Percentiles rank a stretch among this genome's conserved stretches.
phyloP scores from a whole-genome alignment of 1,140 invertebrate species.

The Rhyacophila brunnea region DNA sequence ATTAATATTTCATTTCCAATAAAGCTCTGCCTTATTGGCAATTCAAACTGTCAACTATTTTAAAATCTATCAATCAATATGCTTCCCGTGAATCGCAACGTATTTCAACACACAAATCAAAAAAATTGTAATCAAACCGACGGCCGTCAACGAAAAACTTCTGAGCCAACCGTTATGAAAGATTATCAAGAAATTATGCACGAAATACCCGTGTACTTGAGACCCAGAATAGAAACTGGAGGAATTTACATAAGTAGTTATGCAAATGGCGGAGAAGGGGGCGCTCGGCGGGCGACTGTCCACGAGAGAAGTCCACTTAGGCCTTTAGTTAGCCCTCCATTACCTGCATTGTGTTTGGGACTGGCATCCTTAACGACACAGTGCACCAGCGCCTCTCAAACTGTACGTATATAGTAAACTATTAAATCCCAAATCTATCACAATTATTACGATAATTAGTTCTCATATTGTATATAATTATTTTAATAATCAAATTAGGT shows the following conservation, averaged over 20 bases:
- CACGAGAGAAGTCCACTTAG: conserved; percentile 16
- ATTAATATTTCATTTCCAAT: too few relatives aligned
- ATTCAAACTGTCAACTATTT: too few relatives aligned
- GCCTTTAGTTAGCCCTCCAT: conserved; percentile 18
- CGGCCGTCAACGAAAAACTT: background rate
- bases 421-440: too few relatives aligned
- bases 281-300: conserved; percentile 3
- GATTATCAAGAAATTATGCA: conserved; percentile 1
- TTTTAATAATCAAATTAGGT: too few relatives aligned
- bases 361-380: background rate
- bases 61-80: too few relatives aligned
- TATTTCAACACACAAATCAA: too few relatives aligned
- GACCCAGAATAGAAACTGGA: background rate
- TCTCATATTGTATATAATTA: too few relatives aligned
- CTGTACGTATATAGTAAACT: too few relatives aligned
- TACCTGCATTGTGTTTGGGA: conserved; percentile 17
- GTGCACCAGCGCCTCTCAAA: background rate
- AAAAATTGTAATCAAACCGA: too few relatives aligned
- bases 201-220: background rate
- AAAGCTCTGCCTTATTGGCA: too few relatives aligned
- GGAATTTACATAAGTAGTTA: conserved; percentile 33
- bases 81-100: too few relatives aligned
- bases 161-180: background rate
- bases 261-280: conserved; percentile 17
- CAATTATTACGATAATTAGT: too few relatives aligned